Percentiles rank a stretch among this genome's conserved stretches.
These are phyloP conservation scores for Nomada hirtipes DNA, from an alignment of 2,888 invertebrate species.

Conservation along the genomic window DNA sequence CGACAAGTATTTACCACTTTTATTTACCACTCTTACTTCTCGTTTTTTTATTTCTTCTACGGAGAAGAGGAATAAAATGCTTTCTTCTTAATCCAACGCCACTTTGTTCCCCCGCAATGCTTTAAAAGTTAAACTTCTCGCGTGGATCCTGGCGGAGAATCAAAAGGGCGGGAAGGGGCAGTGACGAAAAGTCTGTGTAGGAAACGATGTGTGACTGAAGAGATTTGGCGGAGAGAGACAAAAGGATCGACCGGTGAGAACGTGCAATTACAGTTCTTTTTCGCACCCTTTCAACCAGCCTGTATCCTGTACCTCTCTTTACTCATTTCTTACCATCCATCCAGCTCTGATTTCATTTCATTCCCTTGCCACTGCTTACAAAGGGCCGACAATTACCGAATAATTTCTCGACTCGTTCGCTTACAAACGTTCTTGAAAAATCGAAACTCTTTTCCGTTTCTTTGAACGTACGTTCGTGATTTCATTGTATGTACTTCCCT, in stretches of 20 bases:
- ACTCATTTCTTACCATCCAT: background rate
- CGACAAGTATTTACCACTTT: background rate
- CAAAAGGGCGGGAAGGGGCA: background rate
- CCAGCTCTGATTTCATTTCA: slow-evolving; percentile 32
- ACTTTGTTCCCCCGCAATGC: no score
- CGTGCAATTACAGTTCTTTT: background rate
- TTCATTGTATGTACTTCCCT: background rate
- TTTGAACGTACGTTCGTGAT: no score
- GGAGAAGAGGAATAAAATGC: no score
- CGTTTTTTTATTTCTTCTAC: background rate
- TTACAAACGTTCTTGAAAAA: slow-evolving; percentile 16
- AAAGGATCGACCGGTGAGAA: no score
- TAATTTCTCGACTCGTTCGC: slow-evolving; percentile 28
- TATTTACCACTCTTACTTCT: background rate
- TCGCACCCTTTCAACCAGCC: slow-evolving; percentile 1
- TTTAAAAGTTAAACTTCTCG: background rate
- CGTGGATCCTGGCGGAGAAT: background rate
- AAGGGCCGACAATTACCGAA: slow-evolving; percentile 39
- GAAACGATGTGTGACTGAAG: slow-evolving; percentile 1
- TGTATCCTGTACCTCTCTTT: background rate
- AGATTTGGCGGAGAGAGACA: slow-evolving; percentile 3
- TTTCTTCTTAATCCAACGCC: no score
- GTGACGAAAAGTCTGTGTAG: background rate
- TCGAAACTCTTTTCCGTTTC: no score
- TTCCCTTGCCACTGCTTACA: slow-evolving; percentile 15